phyloP scores from a whole-genome alignment of 2,797 vertebrate genomes.

The Gymnopithys bicolor region DNA sequence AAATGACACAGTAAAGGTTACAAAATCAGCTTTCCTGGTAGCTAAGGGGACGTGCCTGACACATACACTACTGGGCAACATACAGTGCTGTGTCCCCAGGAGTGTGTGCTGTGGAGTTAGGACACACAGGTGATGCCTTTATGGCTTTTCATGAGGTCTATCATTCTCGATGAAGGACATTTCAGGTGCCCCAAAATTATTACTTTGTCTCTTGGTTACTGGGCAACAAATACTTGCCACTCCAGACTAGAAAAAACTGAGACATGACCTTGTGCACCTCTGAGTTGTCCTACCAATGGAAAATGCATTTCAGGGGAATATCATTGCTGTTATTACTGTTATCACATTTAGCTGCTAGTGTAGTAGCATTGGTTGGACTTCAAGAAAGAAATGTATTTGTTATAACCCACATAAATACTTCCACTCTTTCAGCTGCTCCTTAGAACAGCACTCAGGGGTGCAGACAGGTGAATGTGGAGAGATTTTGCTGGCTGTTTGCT shows the following conservation, averaged over 20 bases:
- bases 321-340: neutral
- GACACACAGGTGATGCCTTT: neutral
- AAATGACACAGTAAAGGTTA: neutral
- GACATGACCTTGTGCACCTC: neutral
- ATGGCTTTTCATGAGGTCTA: neutral
- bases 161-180: neutral
- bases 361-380: neutral
- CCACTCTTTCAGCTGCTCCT: neutral
- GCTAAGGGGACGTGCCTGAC: neutral
- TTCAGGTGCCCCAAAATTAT: neutral
- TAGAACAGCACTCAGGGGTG: neutral
- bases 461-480: neutral
- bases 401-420: neutral
- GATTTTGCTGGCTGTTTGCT: neutral
- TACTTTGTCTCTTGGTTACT: neutral
- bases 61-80: neutral
- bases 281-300: neutral
- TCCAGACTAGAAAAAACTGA: neutral
- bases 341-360: neutral
- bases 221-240: neutral
- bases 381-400: neutral
- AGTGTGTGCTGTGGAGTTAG: neutral
- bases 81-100: rapidly evolving
- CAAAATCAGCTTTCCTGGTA: neutral
- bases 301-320: neutral